Percentiles rank a stretch among this genome's conserved stretches.
Conservation (phyloP, 2,797 vertebrate species). For the Phaenicophaeus curvirostris region DNA sequence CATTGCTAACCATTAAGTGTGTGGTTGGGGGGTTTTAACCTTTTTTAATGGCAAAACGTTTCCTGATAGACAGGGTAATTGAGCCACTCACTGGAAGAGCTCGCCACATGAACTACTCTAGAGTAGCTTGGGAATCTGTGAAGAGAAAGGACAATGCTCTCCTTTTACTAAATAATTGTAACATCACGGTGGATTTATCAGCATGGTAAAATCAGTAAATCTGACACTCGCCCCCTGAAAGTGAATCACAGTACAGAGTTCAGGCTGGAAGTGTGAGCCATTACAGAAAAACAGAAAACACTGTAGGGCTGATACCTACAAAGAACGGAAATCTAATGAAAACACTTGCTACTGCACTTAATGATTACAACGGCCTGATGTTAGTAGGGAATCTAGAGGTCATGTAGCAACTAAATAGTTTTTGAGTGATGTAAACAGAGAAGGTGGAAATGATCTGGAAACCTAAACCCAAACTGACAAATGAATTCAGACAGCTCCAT, state of each 20-base stretch:
- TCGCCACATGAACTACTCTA: not conserved
- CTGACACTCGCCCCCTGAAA: not conserved
- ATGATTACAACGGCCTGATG: not conserved
- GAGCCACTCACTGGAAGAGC: not conserved
- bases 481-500: not conserved
- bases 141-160: not conserved
- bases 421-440: not conserved
- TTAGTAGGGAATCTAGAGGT: not conserved
- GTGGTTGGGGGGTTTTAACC: not conserved
- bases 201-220: not conserved
- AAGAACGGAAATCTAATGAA: not conserved
- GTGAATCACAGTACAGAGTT: not conserved
- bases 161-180: not conserved
- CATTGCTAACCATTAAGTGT: not conserved
- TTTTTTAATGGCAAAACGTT: not conserved
- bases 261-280: not conserved
- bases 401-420: not conserved
- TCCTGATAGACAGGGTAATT: not conserved
- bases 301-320: not conserved
- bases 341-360: not conserved
- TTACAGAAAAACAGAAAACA: not conserved
- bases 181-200: not conserved
- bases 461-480: not conserved
- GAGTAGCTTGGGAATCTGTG: not conserved
- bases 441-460: not conserved